These are phyloP conservation scores for Scrobipalpa costella DNA, from an alignment of 2,888 invertebrate species.

Conservation along the genomic window DNA sequence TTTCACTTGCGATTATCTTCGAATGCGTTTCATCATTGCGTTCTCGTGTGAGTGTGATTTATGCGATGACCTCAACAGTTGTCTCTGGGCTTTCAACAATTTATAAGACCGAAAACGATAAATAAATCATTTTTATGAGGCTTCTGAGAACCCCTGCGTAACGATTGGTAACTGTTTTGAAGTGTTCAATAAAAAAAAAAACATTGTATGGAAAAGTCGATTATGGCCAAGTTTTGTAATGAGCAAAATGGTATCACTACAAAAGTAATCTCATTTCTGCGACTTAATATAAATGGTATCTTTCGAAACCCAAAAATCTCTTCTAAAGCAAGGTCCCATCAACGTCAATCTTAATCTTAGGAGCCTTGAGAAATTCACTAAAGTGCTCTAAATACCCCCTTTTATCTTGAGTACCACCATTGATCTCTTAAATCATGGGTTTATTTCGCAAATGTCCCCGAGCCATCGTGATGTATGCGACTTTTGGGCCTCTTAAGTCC, in stretches of 20 bases:
- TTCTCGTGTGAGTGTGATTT: constrained; percentile 43
- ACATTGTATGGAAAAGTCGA: no score
- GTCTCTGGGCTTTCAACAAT: constrained; percentile 35
- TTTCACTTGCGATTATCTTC: constrained; percentile 45
- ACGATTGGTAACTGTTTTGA: background rate
- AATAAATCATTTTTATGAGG: constrained; percentile 13
- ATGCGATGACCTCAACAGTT: constrained; percentile 31
- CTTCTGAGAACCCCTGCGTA: constrained; percentile 12
- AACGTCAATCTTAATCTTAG: background rate
- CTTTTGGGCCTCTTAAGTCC: constrained; percentile 42
- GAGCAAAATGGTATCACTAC: no score
- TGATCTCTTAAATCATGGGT: constrained; percentile 13
- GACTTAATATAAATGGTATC: no score
- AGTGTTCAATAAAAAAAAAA: background rate
- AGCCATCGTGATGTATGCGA: constrained; percentile 36
- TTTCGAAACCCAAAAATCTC: background rate
- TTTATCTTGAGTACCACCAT: background rate
- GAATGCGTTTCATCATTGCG: constrained; percentile 36
- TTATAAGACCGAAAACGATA: constrained; percentile 26
- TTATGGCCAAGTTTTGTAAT: no score
- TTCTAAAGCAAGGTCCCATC: background rate
- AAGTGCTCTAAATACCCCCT: background rate
- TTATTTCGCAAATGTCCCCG: constrained; percentile 31
- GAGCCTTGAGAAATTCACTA: background rate
- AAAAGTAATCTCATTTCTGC: no score